These are phyloP conservation scores for Piscicola geometra DNA, from an alignment of 2,888 invertebrate species.

Conservation along the genomic window DNA sequence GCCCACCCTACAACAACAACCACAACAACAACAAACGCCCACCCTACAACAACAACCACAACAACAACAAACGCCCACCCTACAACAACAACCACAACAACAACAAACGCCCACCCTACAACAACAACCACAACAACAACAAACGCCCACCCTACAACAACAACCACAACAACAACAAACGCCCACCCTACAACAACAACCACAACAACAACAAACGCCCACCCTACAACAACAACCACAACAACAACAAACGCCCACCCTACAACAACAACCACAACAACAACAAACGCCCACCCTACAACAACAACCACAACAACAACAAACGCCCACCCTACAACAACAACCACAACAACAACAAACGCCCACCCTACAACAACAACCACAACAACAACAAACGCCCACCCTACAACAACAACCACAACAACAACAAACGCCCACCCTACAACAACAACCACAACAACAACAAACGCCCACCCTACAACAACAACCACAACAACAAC, in stretches of 20 bases:
- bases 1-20: background rate
- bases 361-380: background rate
- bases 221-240: background rate
- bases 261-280: background rate
- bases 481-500: background rate
- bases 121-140: background rate
- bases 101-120: background rate
- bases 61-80: background rate
- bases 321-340: background rate
- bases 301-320: no score
- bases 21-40: background rate
- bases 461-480: background rate
- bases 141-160: background rate
- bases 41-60: background rate
- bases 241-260: background rate
- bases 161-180: background rate
- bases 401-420: no score
- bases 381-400: background rate
- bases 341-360: background rate
- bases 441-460: background rate
- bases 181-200: no score
- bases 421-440: no score
- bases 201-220: no score
- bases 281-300: background rate
- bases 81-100: no score